Evolutionary conservation across 2,113 vertebrate species (phyloP).

Genomic region (Heliornis fulica): DNA sequence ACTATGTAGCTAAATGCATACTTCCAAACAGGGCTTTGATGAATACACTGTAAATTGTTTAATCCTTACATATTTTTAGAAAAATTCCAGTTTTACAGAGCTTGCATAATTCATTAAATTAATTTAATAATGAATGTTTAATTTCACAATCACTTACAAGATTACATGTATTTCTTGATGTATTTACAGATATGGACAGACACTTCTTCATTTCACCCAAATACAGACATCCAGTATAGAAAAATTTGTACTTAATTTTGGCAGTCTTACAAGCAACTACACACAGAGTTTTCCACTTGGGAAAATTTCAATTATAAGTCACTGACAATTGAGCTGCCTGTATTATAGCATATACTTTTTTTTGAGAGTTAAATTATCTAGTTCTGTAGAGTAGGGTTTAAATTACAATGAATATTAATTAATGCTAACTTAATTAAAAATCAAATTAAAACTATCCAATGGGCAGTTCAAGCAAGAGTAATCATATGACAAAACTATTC

Average conservation of each 20-base stretch:
- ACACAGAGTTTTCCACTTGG: not conserved
- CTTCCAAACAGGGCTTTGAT: conserved; percentile 2
- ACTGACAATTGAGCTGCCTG: not conserved
- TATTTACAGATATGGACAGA: not conserved
- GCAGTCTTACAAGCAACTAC: not conserved
- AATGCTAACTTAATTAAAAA: conserved; percentile 12
- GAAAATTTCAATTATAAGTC: conserved; percentile 14
- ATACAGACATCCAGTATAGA: not conserved
- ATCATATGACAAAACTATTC: not conserved
- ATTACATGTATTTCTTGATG: not conserved
- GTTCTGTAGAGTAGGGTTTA: not conserved
- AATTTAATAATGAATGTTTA: not conserved
- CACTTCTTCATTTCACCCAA: not conserved
- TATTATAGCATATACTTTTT: not conserved
- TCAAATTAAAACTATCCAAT: not conserved
- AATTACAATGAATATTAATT: conserved; percentile 15
- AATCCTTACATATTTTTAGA: conserved; percentile 10
- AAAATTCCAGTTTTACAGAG: conserved; percentile 7
- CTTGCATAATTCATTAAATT: conserved; percentile 26
- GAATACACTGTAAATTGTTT: conserved; percentile 14
- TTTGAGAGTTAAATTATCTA: not conserved
- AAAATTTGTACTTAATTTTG: not conserved
- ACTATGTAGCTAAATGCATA: not conserved
- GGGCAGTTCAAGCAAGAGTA: not conserved
- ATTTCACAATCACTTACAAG: not conserved